Base-by-base conservation (phyloP, 1,140 invertebrate species). In the Chelonus insularis region DNA sequence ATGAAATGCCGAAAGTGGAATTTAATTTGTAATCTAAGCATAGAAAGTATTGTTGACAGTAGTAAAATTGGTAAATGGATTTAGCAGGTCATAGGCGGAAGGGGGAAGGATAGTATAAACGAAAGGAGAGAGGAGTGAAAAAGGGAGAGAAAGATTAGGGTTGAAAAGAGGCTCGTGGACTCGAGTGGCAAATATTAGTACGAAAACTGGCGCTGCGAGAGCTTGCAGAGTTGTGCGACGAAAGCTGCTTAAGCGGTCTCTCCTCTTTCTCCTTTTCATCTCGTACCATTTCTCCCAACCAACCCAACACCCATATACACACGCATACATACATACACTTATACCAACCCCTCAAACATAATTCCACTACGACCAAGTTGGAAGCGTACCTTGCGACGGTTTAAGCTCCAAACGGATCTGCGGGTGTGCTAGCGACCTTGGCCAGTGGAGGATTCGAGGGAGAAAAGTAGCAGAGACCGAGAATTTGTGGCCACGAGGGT, bases 121-220 rank as follows among this genome's bases (percentile, higher is more conserved):
- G 25, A 37, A 48, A 43, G 23, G 43, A 25, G 62, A 34, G n/a
- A 48, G 36, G 55, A 41, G 41, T 39, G n/a, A 16, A 39, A 37
- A 45, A 36, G 29, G 32, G 34, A 18, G 4, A 7, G 21, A 21
- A 34, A 34, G 32, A 11, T 39, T 51, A 34, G 29, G 54, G 25
- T 45, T 43, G n/a, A 62, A 65, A 65, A 52, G 55, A 34, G 43
- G 62, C 59, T 52, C 48, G n/a, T 57, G 66, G 58, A 45, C 74
- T 76, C 75, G 75, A 80, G 75, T 78, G 74, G 76, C 77, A 80
- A 80, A 82, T 79, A 82, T 80, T 82, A 82, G 77, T 78, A 79
- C 64, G 76, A 79, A 77, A 80, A 79, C 74, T 72, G 69, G 70
- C 67, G 68, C 66, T 73, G 69, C 63, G 65, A 61, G 51, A 70